Evolutionary conservation across 2,113 vertebrate genomes (phyloP), one percentile per base, ranked within the genome.

Genomic region (Rafetus swinhoei): DNA sequence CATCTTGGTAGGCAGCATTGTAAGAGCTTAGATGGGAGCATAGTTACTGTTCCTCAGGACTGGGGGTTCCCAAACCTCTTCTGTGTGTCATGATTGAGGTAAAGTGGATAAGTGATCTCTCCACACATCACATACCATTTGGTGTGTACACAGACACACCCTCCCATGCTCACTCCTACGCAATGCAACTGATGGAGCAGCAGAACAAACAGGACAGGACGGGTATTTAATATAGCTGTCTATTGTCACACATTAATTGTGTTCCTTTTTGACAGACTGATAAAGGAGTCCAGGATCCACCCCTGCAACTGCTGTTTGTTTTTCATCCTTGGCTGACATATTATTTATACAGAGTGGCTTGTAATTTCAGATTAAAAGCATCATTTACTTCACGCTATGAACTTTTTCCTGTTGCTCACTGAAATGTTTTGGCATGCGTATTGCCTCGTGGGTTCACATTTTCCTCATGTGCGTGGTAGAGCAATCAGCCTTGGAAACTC

Each of bases 51-150:
- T 35, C 32, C n/a, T n/a, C n/a, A 35, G 18, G 65, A 35, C 65
- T 18, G 19, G 10, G 65, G 65, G 65, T 72, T 35, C n/a, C 65
- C 65, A 35, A 72, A n/a, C 65, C 65, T 72, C 65, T 72, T 12
- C 52, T 15, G 32, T 0, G 0, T 81, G 32, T 24, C 0, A 0
- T 59, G 74, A 21, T 2, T 52, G 0, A 88, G 55, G 39, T 39
- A 69, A 56, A 59, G 87, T 0, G 0, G 62, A 24, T 12, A 65
- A 69, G 52, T 39, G 79, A 84, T 52, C 52, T 65, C 35, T 79
- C 54, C 84, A 72, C 35, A 60, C 69, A 50, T 57, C 29, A 19
- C 3, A 22, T 90, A 56, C 90, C 53, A 74, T 59, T 57, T 77
- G 85, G 52, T 82, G 27, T 39, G 22, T 81, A 92, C 88, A 19